Evolutionary conservation across 92 coral and sea anemone species (phyloP).

Genomic region (Palythoa caribaeorum): DNA sequence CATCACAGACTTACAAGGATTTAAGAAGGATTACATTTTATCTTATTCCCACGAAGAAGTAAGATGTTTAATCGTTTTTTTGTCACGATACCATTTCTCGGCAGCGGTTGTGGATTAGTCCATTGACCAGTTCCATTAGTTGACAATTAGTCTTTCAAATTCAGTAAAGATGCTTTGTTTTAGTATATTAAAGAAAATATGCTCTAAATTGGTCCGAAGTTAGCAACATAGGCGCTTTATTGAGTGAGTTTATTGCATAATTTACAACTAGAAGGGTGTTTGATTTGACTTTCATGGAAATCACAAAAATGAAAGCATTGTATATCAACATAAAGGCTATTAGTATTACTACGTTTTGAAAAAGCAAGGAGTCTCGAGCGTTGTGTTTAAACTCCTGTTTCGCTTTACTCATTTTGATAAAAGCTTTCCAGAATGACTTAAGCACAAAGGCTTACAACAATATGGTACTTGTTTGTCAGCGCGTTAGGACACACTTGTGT

Average conservation of each 20-base stretch:
- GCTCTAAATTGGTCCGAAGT: background rate
- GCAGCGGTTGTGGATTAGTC: background rate
- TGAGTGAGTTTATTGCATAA: background rate
- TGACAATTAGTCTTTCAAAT: background rate
- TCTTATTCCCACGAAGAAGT: background rate
- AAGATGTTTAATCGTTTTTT: background rate
- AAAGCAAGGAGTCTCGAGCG: background rate
- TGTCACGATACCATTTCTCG: background rate
- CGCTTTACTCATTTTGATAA: background rate
- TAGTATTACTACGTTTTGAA: background rate
- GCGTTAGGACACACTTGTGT: background rate
- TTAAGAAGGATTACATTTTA: background rate
- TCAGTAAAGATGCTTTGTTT: too few species aligned
- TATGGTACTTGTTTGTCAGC: background rate
- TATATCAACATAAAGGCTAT: background rate
- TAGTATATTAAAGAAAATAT: background rate
- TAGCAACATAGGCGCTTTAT: background rate
- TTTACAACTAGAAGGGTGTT: background rate
- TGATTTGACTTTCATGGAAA: background rate
- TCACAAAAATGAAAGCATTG: background rate
- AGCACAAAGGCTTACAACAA: background rate
- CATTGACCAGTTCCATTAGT: background rate
- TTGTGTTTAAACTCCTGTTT: background rate
- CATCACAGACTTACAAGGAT: slow-evolving; percentile 16
- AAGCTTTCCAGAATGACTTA: background rate